Conservation (phyloP, 2,888 invertebrate species). For the Pasiphila rectangulata region DNA sequence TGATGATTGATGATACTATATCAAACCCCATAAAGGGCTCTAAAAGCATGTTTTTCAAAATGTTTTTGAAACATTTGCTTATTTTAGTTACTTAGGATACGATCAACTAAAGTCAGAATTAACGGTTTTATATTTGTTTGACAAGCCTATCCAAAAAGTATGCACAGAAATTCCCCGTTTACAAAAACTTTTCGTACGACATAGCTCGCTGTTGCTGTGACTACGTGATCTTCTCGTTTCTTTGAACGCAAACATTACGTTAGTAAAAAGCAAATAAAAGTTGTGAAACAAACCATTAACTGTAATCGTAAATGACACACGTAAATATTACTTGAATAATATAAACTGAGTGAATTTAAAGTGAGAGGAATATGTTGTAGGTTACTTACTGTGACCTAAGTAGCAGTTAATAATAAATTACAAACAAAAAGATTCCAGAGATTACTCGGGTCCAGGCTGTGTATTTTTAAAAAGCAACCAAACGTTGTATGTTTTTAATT, state of each 20-base stretch:
- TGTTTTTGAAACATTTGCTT: too few species aligned
- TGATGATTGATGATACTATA: too few species aligned
- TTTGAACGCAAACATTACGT: neutral
- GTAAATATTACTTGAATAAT: neutral
- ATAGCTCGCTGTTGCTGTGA: neutral
- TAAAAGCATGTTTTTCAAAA: too few species aligned
- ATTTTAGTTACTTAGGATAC: too few species aligned
- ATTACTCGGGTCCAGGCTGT: neutral
- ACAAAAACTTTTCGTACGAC: neutral
- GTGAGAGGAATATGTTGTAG: too few species aligned
- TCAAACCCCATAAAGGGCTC: too few species aligned
- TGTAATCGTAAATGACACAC: neutral
- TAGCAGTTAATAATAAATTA: too few species aligned
- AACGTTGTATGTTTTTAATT: constrained; percentile 1
- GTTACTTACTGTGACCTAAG: too few species aligned
- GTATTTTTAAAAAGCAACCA: neutral
- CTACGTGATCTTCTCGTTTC: neutral
- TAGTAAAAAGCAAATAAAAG: neutral
- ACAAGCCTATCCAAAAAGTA: too few species aligned
- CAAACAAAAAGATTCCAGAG: too few species aligned
- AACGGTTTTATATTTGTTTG: too few species aligned
- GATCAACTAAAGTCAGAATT: too few species aligned
- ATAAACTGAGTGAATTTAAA: neutral
- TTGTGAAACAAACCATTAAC: constrained; percentile 1
- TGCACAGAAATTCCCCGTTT: neutral